A percentile compares a stretch with the other conserved stretches of the same genome.
Conservation (phyloP, 2,797 vertebrate species). For the Gymnodraco acuticeps region DNA sequence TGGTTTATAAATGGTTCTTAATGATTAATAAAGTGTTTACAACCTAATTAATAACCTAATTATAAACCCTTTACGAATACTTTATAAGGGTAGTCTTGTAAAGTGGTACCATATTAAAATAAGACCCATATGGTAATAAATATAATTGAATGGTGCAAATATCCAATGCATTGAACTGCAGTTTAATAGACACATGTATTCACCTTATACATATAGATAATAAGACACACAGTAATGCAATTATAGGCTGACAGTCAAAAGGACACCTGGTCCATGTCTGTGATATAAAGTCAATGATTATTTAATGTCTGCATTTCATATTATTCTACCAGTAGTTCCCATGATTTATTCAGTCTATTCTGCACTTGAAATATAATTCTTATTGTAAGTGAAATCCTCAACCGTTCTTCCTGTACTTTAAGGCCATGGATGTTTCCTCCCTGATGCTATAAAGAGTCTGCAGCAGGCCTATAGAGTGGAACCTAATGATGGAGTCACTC, state of each 20-base stretch:
- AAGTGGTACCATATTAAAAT: neutral
- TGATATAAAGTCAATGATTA: constrained; percentile 23
- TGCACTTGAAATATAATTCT: constrained; percentile 34
- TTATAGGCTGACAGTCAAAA: neutral
- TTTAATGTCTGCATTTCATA: constrained; percentile 19
- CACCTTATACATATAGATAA: neutral
- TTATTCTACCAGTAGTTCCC: neutral
- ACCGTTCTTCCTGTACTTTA: constrained; percentile 37
- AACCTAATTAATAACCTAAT: no score
- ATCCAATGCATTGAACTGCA: neutral
- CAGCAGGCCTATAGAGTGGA: constrained; percentile 41
- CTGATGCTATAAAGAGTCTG: constrained; percentile 54
- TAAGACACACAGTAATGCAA: neutral
- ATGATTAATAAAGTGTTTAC: no score
- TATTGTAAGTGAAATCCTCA: constrained; percentile 31
- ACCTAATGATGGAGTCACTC: constrained; percentile 66
- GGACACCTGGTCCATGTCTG: constrained; percentile 6
- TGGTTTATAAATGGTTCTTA: no score
- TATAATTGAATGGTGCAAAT: constrained; percentile 1
- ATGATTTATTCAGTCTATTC: constrained; percentile 15
- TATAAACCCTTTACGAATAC: no score
- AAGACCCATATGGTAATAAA: neutral
- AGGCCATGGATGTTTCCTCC: constrained; percentile 47
- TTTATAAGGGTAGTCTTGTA: no score
- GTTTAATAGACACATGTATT: neutral